Evolutionary conservation across 2,797 vertebrate genomes (phyloP).

Genomic region (Pangasius macronema): DNA sequence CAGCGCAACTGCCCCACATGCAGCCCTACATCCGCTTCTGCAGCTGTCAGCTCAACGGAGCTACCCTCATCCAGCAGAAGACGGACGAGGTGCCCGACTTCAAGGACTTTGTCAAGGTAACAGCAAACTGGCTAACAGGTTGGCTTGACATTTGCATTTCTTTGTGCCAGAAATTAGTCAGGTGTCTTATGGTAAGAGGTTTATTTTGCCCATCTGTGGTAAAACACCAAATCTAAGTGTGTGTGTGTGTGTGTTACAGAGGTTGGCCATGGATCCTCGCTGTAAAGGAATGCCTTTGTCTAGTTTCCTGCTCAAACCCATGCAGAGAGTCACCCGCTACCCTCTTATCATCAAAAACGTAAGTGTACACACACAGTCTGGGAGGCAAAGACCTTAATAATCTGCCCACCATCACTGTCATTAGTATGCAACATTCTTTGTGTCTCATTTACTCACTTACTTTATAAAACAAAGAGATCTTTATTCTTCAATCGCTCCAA

Average conservation of each 20-base stretch:
- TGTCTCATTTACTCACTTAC: too few species aligned
- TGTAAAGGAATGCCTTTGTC: conserved; percentile 99
- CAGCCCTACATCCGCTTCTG: conserved; percentile 98
- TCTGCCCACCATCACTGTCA: neutral
- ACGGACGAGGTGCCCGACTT: conserved; percentile 93
- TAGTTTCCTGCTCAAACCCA: conserved; percentile 97
- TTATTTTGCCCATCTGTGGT: neutral
- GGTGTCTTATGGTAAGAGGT: too few species aligned
- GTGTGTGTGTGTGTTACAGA: conserved; percentile 71
- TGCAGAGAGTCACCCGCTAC: conserved; percentile 97
- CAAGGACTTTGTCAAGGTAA: conserved; percentile 96
- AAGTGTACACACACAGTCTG: conserved; percentile 30
- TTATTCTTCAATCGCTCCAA: neutral
- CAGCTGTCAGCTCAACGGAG: conserved; percentile 96
- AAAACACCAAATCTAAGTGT: neutral
- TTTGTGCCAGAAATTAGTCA: neutral
- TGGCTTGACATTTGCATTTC: neutral
- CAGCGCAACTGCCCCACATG: conserved; percentile 97
- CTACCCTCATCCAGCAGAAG: conserved; percentile 95
- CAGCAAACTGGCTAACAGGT: neutral
- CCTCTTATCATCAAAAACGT: conserved; percentile 98
- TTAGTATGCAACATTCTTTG: neutral
- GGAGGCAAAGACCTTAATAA: neutral
- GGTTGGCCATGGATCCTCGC: conserved; percentile 93
- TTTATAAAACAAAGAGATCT: neutral